Percentiles rank a stretch among this genome's conserved stretches.
Evolutionary conservation across 2,888 invertebrate species (phyloP).

Genomic region (Campoletis raptor): DNA sequence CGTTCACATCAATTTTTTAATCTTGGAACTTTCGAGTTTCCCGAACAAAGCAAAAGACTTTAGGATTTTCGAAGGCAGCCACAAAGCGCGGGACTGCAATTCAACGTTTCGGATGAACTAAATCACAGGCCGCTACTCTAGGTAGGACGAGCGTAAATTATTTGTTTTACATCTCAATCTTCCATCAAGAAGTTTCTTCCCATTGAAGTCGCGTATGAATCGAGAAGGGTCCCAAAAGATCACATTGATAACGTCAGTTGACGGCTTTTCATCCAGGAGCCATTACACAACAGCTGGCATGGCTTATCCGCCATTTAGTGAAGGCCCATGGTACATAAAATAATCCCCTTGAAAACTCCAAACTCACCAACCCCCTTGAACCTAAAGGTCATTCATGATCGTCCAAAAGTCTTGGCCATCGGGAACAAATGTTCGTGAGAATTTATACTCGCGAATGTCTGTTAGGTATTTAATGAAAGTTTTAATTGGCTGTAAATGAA

Average conservation of each 20-base stretch:
- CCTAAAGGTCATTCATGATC: background rate
- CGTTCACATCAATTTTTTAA: slow-evolving; percentile 38
- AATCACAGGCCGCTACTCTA: too few relatives aligned
- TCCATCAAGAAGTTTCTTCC: slow-evolving; percentile 13
- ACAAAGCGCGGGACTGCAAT: background rate
- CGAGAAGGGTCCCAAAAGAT: slow-evolving; percentile 69
- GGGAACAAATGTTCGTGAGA: slow-evolving; percentile 21
- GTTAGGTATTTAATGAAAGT: background rate
- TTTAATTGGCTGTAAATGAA: background rate
- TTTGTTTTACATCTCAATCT: slow-evolving; percentile 20
- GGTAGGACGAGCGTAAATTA: background rate
- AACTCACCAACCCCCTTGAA: slow-evolving; percentile 4
- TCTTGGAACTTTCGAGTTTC: slow-evolving; percentile 45
- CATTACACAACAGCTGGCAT: slow-evolving; percentile 77
- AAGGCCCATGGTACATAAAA: background rate
- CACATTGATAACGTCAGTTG: slow-evolving; percentile 78
- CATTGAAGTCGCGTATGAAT: background rate
- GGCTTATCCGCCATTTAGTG: slow-evolving; percentile 69
- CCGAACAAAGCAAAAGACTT: slow-evolving; percentile 42
- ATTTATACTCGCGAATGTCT: background rate
- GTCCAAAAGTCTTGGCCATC: background rate
- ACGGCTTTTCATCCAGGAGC: slow-evolving; percentile 74
- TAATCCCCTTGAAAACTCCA: background rate
- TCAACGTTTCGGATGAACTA: background rate
- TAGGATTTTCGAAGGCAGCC: background rate